Percentiles rank a stretch among this genome's conserved stretches.
These are phyloP conservation scores for Microchrysa polita DNA, from an alignment of 2,888 invertebrate species.

Conservation along the genomic window DNA sequence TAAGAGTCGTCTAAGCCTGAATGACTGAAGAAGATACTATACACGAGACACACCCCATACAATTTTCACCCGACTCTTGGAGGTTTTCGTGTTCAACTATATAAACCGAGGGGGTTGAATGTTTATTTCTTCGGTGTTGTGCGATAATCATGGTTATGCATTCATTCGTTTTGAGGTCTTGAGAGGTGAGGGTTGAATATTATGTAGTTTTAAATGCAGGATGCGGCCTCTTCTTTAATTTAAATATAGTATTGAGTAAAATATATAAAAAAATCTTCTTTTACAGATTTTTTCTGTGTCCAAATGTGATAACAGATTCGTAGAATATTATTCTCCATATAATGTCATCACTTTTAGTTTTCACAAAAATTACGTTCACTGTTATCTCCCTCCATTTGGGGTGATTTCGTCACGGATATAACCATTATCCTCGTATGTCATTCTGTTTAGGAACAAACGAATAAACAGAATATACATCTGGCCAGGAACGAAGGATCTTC, in stretches of 20 bases:
- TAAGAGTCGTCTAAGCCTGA: conserved; percentile 10
- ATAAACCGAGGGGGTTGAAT: conserved; percentile 47
- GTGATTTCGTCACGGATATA: background rate
- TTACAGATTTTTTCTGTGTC: too few species aligned
- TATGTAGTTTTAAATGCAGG: too few species aligned
- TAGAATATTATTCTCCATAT: too few species aligned
- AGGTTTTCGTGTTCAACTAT: background rate
- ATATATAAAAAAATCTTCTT: too few species aligned
- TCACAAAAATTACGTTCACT: too few species aligned
- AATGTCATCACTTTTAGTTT: too few species aligned
- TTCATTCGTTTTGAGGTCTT: conserved; percentile 51
- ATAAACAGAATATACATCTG: background rate
- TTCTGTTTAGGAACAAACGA: background rate
- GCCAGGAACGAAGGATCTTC: background rate
- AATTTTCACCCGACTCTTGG: conserved; percentile 16
- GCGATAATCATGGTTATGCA: conserved; percentile 50
- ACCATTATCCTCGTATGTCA: background rate
- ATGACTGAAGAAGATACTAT: too few species aligned
- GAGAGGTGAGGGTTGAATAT: background rate
- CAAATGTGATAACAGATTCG: too few species aligned
- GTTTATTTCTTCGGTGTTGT: conserved; percentile 47
- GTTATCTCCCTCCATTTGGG: background rate
- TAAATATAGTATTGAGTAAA: too few species aligned
- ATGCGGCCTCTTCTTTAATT: too few species aligned
- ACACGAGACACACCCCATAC: conserved; percentile 30